Evolutionary conservation across 2,797 vertebrate species (phyloP), one percentile per base, ranked within the genome.

Genomic region (Smutsia temminckii): DNA sequence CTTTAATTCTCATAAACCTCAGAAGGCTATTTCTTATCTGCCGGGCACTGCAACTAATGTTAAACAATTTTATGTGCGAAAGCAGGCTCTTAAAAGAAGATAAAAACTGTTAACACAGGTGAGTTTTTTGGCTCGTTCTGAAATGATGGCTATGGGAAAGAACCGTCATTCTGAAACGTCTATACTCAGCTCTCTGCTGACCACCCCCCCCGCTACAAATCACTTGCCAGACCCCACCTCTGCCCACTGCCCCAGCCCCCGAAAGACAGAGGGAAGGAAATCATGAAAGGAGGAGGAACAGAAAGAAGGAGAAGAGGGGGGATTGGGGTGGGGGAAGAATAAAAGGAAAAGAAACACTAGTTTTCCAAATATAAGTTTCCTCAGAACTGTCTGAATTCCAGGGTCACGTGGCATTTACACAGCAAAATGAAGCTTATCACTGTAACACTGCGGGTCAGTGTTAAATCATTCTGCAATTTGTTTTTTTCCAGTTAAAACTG

Each of bases 211-310:
- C 71, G 14, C 3, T 46, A 25, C 18, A 57, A 80, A 80, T 37
- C 20, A 64, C 37, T 72, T 16, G 74, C 4, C 34, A 63, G 34
- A 4, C 51, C 68, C 40, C 6, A 32, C 4, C 11, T 46, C 8
- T 37, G 12, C n/a, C 27, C 5, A 34, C 17, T 0, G 49, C 3
- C 2, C 17, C 14, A 40, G 1, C 3, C 2, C 1, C 5, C 7
- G 29, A 29, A 46, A 8, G 29, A 49, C 23, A 4, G 14, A 4
- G 27, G 2, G 9, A 21, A 85, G 20, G 34, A 20, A 40, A 27
- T 5, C 2, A 69, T 2, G 5, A 14, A 80, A 8, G 27, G 5
- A 68, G 4, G 18, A 40, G 53, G 3, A 27, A 2, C 14, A 3
- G 51, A 27, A 3, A 3, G 11, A 34, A 46, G 9, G 25, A 37